phyloP scores from a whole-genome alignment of 2,888 invertebrate species.

The Halictus ligatus region DNA sequence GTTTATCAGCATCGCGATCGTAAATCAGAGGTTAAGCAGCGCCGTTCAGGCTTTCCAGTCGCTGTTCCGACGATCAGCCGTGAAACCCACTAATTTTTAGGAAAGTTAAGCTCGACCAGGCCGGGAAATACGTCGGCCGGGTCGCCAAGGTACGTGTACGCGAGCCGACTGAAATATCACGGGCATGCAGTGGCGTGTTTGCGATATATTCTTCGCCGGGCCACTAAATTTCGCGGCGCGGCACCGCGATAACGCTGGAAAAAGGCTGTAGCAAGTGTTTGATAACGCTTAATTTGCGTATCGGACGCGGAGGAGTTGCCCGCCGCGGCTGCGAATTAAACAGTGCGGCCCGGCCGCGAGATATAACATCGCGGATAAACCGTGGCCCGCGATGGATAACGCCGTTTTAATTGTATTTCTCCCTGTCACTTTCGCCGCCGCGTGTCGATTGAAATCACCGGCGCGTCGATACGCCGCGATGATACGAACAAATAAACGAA shows the following conservation, averaged over 20 bases:
- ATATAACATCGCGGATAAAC: not conserved
- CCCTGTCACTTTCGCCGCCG: not conserved
- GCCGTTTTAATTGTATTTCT: not conserved
- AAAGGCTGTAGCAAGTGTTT: conserved; percentile 31
- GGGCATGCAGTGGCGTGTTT: conserved; percentile 24
- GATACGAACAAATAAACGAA: not conserved
- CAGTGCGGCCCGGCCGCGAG: not conserved
- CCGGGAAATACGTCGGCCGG: conserved; percentile 15
- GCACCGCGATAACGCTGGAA: conserved; percentile 27
- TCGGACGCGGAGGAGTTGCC: conserved; percentile 18
- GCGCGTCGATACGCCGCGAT: not conserved
- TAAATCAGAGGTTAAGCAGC: conserved; percentile 8
- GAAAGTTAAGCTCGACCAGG: not conserved
- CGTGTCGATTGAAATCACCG: not conserved
- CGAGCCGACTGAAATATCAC: conserved; percentile 18
- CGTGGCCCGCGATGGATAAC: not conserved
- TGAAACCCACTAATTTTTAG: not conserved
- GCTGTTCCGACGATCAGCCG: not conserved
- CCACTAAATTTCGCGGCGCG: conserved; percentile 24
- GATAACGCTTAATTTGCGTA: conserved; percentile 41
- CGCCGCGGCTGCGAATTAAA: conserved; percentile 5
- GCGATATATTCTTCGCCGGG: conserved; percentile 26
- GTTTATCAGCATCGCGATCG: not conserved
- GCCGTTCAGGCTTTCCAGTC: not conserved
- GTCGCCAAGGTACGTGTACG: conserved; percentile 2